Base-by-base conservation (phyloP, 2,888 invertebrate species). In the Folsomia candida region DNA sequence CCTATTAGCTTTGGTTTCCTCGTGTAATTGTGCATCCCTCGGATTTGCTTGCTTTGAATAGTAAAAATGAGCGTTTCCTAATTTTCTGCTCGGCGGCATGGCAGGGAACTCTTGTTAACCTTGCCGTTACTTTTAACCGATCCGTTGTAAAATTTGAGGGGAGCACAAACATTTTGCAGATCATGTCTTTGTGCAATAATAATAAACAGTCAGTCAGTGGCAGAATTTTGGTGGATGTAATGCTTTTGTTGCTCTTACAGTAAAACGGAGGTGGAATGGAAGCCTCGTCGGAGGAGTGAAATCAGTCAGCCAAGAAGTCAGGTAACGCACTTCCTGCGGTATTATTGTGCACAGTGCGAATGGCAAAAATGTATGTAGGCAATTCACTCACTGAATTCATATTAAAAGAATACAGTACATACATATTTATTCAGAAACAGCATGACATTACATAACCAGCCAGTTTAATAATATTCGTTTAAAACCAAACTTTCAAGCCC, bases 301-400 rank as follows among this genome's bases (percentile, higher is more conserved):
- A 54, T 54, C 54, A 54, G 11, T 54, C 20, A 54, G 54, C 54
- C 54, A 54, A 54, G 20, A 54, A 54, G 54, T 54, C 54, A 54
- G 54, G 54, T 54, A 54, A 54, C 54, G 54, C 54, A 54, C 54
- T 54, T 54, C 47, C 47, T 47, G 47, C 47, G 47, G 47, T 54
- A 54, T 37, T 37, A 4, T 37, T 37, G 37, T 37, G n/a, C n/a
- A n/a, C n/a, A n/a, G n/a, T n/a, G n/a, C n/a, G n/a, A n/a, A n/a
- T n/a, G n/a, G n/a, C n/a, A n/a, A n/a, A n/a, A n/a, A n/a, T n/a
- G n/a, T n/a, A n/a, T n/a, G n/a, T n/a, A n/a, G n/a, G n/a, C n/a
- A n/a, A n/a, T n/a, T n/a, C n/a, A n/a, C n/a, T n/a, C n/a, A n/a
- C n/a, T n/a, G n/a, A n/a, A n/a, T n/a, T n/a, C n/a, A n/a, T n/a